Conservation (phyloP, 2,113 vertebrate genomes). For the Syngnathus typhle region DNA sequence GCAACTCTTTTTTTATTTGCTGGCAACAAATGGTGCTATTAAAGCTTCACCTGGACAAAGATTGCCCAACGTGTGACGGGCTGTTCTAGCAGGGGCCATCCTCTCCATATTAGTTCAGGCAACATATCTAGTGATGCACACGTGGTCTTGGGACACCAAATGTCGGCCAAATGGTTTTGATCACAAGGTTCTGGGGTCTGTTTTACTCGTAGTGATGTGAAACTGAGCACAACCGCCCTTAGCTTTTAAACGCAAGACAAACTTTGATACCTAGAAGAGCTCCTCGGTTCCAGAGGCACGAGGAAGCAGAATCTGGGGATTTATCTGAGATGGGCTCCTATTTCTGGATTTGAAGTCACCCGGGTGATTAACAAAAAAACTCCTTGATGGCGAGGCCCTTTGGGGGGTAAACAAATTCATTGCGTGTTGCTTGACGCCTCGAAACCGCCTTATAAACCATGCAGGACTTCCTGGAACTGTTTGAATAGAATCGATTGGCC, state of each 20-base stretch:
- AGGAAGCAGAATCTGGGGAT: no score
- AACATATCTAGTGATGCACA: slow-evolving; percentile 16
- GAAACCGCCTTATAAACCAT: neutral
- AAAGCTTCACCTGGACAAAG: slow-evolving; percentile 28
- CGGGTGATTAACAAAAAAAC: no score
- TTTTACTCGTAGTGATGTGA: no score
- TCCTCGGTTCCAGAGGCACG: no score
- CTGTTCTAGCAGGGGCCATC: neutral
- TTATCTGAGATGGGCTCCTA: no score
- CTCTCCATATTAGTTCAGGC: slow-evolving; percentile 24
- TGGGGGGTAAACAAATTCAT: neutral
- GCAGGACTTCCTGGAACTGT: neutral
- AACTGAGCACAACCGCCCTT: no score
- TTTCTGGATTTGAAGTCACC: no score
- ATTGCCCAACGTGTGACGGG: slow-evolving; percentile 7
- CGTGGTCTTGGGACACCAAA: slow-evolving; percentile 11
- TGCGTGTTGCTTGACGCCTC: neutral
- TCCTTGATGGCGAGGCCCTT: no score
- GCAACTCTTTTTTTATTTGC: slow-evolving; percentile 31
- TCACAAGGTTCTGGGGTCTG: no score
- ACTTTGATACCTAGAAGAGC: no score
- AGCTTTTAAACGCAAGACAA: no score
- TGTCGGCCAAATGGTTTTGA: neutral
- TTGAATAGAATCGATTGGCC: neutral
- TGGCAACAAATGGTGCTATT: slow-evolving; percentile 28